A percentile compares a stretch with the other conserved stretches of the same genome.
Conservation (phyloP, 2,113 vertebrate species). For the Cyprinodon tularosa region DNA sequence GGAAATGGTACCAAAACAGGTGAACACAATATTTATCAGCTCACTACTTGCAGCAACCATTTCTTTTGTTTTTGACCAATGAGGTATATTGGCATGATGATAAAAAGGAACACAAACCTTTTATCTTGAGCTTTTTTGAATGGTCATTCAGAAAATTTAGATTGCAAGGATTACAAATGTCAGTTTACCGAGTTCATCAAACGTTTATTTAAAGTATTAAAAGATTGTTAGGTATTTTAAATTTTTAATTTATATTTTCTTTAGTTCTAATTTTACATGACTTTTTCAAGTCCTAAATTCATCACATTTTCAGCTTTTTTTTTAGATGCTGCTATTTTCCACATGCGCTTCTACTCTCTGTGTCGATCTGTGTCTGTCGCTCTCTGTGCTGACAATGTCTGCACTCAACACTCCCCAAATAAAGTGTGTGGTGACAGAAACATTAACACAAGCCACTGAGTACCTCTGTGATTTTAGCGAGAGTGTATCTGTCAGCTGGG, state of each 20-base stretch:
- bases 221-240: slow-evolving; percentile 14
- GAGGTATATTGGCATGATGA: not conserved
- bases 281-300: slow-evolving; percentile 30
- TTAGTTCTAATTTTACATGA: slow-evolving; percentile 4
- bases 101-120: not conserved
- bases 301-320: slow-evolving; percentile 18
- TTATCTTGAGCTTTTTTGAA: not conserved
- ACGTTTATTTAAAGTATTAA: not conserved
- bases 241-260: slow-evolving; percentile 15
- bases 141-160: not conserved
- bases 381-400: slow-evolving; percentile 59
- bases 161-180: not conserved
- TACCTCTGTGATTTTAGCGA: slow-evolving; percentile 62
- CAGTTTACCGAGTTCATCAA: not conserved
- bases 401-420: slow-evolving; percentile 58
- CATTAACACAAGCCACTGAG: slow-evolving; percentile 72
- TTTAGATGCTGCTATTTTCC: slow-evolving; percentile 18
- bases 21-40: not conserved
- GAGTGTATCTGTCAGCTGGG: slow-evolving; percentile 52
- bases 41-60: not conserved
- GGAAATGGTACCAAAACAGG: not conserved
- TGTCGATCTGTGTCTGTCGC: slow-evolving; percentile 40
- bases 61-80: not conserved
- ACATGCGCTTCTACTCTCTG: not conserved
- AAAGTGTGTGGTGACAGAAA: slow-evolving; percentile 67